Evolutionary conservation across 2,113 vertebrate genomes (phyloP).

Genomic region (Misgurnus anguillicaudatus): DNA sequence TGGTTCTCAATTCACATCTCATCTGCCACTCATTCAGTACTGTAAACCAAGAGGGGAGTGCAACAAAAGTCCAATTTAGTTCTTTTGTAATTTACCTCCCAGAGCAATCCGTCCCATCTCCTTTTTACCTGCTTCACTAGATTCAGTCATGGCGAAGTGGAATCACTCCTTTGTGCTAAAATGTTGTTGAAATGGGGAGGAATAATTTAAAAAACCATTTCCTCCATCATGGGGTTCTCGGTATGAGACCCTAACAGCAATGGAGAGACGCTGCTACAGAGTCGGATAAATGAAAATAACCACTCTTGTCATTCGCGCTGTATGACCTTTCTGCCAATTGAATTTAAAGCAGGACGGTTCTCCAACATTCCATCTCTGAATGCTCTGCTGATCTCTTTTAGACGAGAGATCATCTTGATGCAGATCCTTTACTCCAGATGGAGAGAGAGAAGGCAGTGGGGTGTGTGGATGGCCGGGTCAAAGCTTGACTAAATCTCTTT

Average conservation of each 20-base stretch:
- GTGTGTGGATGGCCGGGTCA: neutral
- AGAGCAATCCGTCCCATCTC: conserved; percentile 5
- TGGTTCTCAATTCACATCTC: neutral
- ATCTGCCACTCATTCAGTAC: conserved; percentile 20
- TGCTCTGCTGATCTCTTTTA: conserved; percentile 27
- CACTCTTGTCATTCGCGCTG: conserved; percentile 3
- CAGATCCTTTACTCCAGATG: conserved; percentile 16
- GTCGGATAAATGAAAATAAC: neutral
- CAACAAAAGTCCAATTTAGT: neutral
- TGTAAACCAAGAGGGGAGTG: neutral
- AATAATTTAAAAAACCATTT: conserved; percentile 25
- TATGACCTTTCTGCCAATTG: neutral
- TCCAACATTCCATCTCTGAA: neutral
- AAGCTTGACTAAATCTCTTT: conserved; percentile 22
- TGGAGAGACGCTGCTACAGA: neutral
- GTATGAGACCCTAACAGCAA: neutral
- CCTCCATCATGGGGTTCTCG: neutral
- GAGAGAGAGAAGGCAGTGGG: neutral
- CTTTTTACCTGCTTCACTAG: neutral
- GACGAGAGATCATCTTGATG: conserved; percentile 16
- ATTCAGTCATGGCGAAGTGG: conserved; percentile 4
- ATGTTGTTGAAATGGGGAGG: conserved; percentile 13
- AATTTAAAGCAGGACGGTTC: conserved; percentile 11
- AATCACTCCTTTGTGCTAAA: conserved; percentile 10
- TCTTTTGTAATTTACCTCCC: conserved; percentile 21